These are phyloP conservation scores for Catamblyrhynchus diadema DNA, from an alignment of 2,797 vertebrate genomes.

Conservation along the genomic window DNA sequence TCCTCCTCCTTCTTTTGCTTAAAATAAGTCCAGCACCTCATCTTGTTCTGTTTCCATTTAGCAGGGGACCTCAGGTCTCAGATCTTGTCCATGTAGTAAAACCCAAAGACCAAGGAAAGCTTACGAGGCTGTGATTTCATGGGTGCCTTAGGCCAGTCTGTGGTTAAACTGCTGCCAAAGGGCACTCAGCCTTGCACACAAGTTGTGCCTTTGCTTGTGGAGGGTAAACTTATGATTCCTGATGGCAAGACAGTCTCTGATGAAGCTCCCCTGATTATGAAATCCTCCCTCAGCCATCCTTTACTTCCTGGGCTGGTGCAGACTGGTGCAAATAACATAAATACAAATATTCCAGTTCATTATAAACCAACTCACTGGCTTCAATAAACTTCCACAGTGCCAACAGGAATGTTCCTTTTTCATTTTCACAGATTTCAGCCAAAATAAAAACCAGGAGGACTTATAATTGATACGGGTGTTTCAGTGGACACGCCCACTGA, in stretches of 20 bases:
- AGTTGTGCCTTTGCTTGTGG: background rate
- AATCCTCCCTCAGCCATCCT: background rate
- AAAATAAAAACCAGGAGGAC: background rate
- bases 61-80: background rate
- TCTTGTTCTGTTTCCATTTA: background rate
- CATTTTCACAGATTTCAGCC: background rate
- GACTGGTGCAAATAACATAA: background rate
- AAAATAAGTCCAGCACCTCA: background rate
- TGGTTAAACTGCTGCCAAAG: background rate
- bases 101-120: background rate
- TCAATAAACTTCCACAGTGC: background rate
- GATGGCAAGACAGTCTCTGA: background rate
- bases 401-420: background rate
- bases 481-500: background rate
- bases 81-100: background rate
- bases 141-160: background rate
- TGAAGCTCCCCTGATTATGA: background rate
- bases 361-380: background rate
- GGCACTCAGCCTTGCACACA: background rate
- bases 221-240: background rate
- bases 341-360: background rate
- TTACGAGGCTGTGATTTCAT: accelerated
- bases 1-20: background rate
- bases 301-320: background rate
- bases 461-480: background rate